phyloP scores from a whole-genome alignment of 2,113 vertebrate species.

The Gymnarchus niloticus region DNA sequence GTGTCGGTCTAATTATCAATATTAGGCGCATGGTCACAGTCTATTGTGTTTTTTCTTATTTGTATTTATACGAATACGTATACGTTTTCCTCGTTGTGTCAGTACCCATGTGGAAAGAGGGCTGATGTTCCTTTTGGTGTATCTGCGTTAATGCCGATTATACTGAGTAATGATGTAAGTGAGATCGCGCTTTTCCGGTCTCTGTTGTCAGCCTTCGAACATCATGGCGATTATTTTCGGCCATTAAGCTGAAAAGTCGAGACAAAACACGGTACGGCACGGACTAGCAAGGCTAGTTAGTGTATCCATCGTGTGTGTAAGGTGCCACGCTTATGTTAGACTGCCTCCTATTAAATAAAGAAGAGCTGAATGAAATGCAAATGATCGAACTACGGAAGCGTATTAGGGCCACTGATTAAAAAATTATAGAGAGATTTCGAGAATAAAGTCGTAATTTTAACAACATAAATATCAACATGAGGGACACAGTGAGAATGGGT shows the following conservation, averaged over 20 bases:
- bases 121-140: neutral
- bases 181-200: neutral
- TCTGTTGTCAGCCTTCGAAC: slow-evolving; percentile 6
- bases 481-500: too few relatives aligned
- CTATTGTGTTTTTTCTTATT: neutral
- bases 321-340: neutral
- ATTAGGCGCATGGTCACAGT: neutral
- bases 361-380: neutral
- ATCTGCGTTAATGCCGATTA: neutral
- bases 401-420: too few relatives aligned
- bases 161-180: neutral
- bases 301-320: neutral
- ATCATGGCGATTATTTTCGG: slow-evolving; percentile 19
- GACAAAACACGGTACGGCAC: neutral
- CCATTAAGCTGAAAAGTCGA: slow-evolving; percentile 16
- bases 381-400: too few relatives aligned
- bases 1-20: neutral
- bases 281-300: neutral
- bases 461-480: too few relatives aligned
- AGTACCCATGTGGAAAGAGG: neutral
- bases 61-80: neutral
- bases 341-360: neutral
- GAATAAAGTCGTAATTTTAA: too few relatives aligned
- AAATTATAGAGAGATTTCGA: too few relatives aligned
- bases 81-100: neutral